Percentiles rank a stretch among this genome's conserved stretches.
Conservation (phyloP, 2,888 invertebrate genomes). For the Embidobia sp. region DNA sequence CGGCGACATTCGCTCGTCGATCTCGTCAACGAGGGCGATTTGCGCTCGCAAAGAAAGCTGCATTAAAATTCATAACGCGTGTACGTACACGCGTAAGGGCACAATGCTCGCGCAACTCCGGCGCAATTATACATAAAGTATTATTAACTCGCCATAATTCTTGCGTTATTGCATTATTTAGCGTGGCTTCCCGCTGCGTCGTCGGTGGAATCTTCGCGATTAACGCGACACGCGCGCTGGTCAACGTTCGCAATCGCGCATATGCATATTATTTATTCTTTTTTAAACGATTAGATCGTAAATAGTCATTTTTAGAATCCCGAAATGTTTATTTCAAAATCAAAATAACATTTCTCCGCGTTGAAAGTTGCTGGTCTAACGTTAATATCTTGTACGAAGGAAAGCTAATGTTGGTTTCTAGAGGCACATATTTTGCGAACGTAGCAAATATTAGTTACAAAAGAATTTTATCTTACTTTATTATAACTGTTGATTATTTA, state of each 20-base stretch:
- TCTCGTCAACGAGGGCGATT: slow-evolving; percentile 40
- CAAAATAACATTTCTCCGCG: slow-evolving; percentile 7
- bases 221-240: slow-evolving; percentile 56
- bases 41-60: slow-evolving; percentile 4
- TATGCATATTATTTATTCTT: slow-evolving; percentile 45
- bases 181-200: slow-evolving; percentile 75
- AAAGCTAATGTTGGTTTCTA: too few relatives aligned
- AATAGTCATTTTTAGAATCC: slow-evolving; percentile 12
- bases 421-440: too few relatives aligned
- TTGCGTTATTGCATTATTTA: slow-evolving; percentile 81
- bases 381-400: too few relatives aligned
- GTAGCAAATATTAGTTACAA: too few relatives aligned
- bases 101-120: slow-evolving; percentile 58
- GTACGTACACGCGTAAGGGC: slow-evolving; percentile 32
- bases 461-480: too few relatives aligned
- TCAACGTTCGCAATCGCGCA: slow-evolving; percentile 28
- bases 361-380: slow-evolving; percentile 1
- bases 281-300: slow-evolving; percentile 46
- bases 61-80: slow-evolving; percentile 59
- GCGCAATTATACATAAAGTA: slow-evolving; percentile 80
- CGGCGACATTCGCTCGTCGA: slow-evolving; percentile 37
- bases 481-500: too few relatives aligned
- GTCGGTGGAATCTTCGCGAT: slow-evolving; percentile 71
- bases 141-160: slow-evolving; percentile 80
- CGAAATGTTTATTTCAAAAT: slow-evolving; percentile 12